These are phyloP conservation scores for Colletes collaris DNA, from an alignment of 2,888 invertebrate species.

Conservation along the genomic window DNA sequence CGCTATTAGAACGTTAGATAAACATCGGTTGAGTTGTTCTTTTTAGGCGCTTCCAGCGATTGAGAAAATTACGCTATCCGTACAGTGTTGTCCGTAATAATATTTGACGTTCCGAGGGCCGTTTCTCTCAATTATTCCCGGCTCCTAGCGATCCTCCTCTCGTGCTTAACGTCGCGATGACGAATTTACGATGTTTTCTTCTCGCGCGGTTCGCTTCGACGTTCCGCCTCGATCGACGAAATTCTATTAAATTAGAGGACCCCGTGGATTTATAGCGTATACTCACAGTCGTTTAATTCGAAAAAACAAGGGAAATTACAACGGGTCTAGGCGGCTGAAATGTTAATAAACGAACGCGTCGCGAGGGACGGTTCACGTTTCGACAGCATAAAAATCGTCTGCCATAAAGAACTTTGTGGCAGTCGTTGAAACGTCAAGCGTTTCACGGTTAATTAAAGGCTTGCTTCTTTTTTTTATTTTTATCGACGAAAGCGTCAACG, in stretches of 20 bases:
- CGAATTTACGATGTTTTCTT: constrained; percentile 42
- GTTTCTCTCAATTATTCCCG: constrained; percentile 24
- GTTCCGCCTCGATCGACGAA: background rate
- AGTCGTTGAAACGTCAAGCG: constrained; percentile 17
- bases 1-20: constrained; percentile 17
- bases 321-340: background rate
- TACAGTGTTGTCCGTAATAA: constrained; percentile 6
- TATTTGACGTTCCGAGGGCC: constrained; percentile 10
- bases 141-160: constrained; percentile 10
- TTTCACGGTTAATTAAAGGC: constrained; percentile 56
- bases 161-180: constrained; percentile 39
- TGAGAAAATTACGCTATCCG: constrained; percentile 4
- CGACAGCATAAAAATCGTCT: constrained; percentile 13
- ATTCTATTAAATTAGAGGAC: constrained; percentile 37
- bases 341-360: constrained; percentile 37
- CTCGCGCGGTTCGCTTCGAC: background rate
- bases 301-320: constrained; percentile 24
- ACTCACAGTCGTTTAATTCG: background rate
- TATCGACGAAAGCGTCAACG: constrained; percentile 27
- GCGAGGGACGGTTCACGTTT: constrained; percentile 15
- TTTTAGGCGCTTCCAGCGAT: background rate
- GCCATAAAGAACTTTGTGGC: constrained; percentile 8
- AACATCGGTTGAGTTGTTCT: background rate
- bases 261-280: no score
- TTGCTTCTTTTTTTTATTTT: constrained; percentile 13